Percentiles rank a stretch among this genome's conserved stretches.
Evolutionary conservation across 1,140 invertebrate genomes (phyloP).

Genomic region (Anagrus nilaparvatae): DNA sequence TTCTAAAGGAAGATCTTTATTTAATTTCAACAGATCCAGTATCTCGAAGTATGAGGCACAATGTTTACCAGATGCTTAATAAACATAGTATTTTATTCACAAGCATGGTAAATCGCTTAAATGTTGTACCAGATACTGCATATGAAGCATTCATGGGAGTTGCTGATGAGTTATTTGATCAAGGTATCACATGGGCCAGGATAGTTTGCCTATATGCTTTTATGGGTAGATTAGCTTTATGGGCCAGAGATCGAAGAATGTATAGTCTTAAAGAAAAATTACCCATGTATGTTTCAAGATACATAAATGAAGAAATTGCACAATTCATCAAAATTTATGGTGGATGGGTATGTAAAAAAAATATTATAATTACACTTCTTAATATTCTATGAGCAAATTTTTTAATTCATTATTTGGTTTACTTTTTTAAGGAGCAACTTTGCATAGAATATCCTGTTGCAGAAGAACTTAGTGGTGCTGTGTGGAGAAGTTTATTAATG

Average conservation of each 20-base stretch:
- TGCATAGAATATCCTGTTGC: slow-evolving; percentile 49
- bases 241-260: slow-evolving; percentile 43
- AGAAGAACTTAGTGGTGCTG: slow-evolving; percentile 45
- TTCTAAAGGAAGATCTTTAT: slow-evolving; percentile 40
- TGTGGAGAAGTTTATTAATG: slow-evolving; percentile 48
- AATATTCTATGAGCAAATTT: slow-evolving; percentile 5
- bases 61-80: slow-evolving; percentile 43
- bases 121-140: slow-evolving; percentile 43
- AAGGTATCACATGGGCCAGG: slow-evolving; percentile 50
- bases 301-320: slow-evolving; percentile 35
- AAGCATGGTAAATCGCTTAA: slow-evolving; percentile 49
- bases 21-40: slow-evolving; percentile 36
- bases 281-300: slow-evolving; percentile 37
- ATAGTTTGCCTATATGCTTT: slow-evolving; percentile 53
- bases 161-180: slow-evolving; percentile 50
- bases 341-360: slow-evolving; percentile 32
- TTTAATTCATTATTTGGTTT: slow-evolving; percentile 3
- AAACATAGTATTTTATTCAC: slow-evolving; percentile 51
- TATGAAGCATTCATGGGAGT: slow-evolving; percentile 48
- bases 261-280: slow-evolving; percentile 34
- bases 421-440: slow-evolving; percentile 42
- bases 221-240: slow-evolving; percentile 45
- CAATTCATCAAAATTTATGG: slow-evolving; percentile 39
- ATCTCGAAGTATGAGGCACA: slow-evolving; percentile 39
- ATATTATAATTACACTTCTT: background rate